Base-by-base conservation (phyloP, 2,797 vertebrate genomes). In the Phylloscopus collybita region DNA sequence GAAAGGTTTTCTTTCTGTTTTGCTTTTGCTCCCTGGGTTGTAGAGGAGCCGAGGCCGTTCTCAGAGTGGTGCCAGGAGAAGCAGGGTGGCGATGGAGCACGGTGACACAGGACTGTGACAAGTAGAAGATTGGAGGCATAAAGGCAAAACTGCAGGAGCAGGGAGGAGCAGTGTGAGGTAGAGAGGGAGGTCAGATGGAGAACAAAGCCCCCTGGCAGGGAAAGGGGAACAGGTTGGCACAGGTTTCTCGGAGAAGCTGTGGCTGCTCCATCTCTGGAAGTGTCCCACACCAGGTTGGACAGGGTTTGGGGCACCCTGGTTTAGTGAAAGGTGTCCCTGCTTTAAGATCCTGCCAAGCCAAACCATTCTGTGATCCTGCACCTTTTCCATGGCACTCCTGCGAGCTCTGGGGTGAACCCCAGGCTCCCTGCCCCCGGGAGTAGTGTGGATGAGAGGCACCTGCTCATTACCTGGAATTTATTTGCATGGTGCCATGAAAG, bases 21-120 rank as follows among this genome's bases (percentile, higher is more conserved):
- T 71, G 12, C 32, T 30, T 12, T 15, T 16, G 57, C 36, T 38
- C 32, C 49, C 19, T 3, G 11, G 26, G 5, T 32, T 16, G 86
- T 8, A 26, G 57, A 32, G 4, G 53, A 61, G 38, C 57, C 1
- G 16, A 25, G 76, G 45, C 45, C 1, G 0, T 1, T 6, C 13
- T 7, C 11, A 9, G 49, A 29, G 36, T 6, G 6, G 85, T 2
- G 60, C 49, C 10, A 26, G 19, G 30, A 34, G 80, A 27, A 86
- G 69, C 60, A 20, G 70, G 51, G 29, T 18, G 50, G 65, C 3
- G 5, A 2, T 11, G 40, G 56, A 65, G 32, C 34, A 12, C 5
- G 12, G 10, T 16, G 38, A 30, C n/a, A 17, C 1, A 3, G 42
- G 60, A 30, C 23, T 32, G 40, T 6, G 56, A 23, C 11, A 27